A percentile compares a stretch with the other conserved stretches of the same genome.
Conservation (phyloP, 1,140 invertebrate genomes). For the Plutomurus gul region DNA sequence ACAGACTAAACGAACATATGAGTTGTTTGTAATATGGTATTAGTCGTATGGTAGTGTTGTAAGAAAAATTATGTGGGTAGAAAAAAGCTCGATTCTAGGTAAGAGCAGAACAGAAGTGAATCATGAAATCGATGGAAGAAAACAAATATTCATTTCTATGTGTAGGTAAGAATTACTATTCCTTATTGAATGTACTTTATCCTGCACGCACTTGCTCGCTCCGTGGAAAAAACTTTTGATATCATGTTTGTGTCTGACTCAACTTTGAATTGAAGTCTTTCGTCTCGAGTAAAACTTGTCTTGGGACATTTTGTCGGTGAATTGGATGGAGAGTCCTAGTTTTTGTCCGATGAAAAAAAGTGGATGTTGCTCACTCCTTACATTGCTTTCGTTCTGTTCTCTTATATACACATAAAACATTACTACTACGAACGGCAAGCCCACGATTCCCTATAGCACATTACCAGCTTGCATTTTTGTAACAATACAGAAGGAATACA, state of each 20-base stretch:
- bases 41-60: neutral
- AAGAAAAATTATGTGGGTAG: neutral
- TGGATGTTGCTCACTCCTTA: constrained; percentile 9
- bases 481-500: no score
- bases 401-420: neutral
- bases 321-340: constrained; percentile 19
- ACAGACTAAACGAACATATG: neutral
- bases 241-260: constrained; percentile 26
- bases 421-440: no score
- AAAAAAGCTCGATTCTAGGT: neutral
- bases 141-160: neutral
- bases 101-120: neutral
- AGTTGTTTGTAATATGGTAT: neutral
- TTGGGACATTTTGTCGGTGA: constrained; percentile 23
- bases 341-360: constrained; percentile 28
- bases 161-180: neutral
- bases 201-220: constrained; percentile 17
- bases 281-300: constrained; percentile 26
- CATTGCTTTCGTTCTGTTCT: neutral
- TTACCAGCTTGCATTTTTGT: no score
- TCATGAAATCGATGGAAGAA: constrained; percentile 24
- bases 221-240: constrained; percentile 18
- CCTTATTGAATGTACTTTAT: neutral
- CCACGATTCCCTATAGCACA: no score
- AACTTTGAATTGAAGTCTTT: constrained; percentile 19